Evolutionary conservation across 2,888 invertebrate species (phyloP).

Genomic region (Hydrotaea diabolus): DNA sequence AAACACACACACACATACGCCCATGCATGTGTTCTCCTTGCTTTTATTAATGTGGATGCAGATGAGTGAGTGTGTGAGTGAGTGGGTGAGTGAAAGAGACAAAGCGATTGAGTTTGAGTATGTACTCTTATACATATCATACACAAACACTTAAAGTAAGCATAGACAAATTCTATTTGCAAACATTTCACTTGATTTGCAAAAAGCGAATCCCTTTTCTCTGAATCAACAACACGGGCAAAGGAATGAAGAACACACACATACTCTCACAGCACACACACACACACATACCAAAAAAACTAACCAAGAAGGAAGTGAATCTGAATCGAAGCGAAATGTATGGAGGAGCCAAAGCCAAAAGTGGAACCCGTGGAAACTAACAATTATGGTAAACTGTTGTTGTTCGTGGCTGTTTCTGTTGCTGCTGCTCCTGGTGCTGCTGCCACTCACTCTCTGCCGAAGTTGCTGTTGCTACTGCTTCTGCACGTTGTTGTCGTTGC

Average conservation of each 20-base stretch:
- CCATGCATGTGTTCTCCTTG: conserved; percentile 14
- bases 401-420: conserved; percentile 22
- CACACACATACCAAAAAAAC: neutral
- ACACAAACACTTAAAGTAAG: conserved; percentile 79
- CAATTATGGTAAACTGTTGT: conserved; percentile 46
- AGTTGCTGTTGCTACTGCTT: conserved; percentile 67
- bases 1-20: conserved; percentile 49
- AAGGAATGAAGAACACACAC: conserved; percentile 21
- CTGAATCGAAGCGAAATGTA: conserved; percentile 29
- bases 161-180: conserved; percentile 80
- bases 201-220: conserved; percentile 73
- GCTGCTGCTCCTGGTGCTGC: conserved; percentile 10
- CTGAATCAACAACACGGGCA: conserved; percentile 19
- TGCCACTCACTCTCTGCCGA: conserved; percentile 1
- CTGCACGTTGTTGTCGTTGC: neutral
- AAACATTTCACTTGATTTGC: conserved; percentile 80
- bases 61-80: neutral
- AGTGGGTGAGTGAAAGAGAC: neutral
- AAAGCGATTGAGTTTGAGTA: conserved; percentile 20
- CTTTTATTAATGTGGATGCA: neutral
- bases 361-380: conserved; percentile 41
- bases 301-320: neutral
- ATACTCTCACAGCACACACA: neutral
- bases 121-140: conserved; percentile 73
- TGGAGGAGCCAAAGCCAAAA: conserved; percentile 33